phyloP scores from a whole-genome alignment of 2,888 invertebrate species.

The Crocallis elinguaria region DNA sequence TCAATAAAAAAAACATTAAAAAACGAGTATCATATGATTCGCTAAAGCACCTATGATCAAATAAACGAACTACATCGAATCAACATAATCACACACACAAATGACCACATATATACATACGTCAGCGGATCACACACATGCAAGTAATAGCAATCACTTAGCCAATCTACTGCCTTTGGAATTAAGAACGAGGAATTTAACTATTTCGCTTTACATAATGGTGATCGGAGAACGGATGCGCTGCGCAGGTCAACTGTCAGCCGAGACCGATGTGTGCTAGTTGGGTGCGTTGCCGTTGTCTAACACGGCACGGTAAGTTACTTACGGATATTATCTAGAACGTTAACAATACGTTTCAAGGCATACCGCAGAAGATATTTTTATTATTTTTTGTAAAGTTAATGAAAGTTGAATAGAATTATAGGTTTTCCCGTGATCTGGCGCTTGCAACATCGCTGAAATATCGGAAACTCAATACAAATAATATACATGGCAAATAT shows the following conservation, averaged over 20 bases:
- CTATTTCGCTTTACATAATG: conserved; percentile 49
- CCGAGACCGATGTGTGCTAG: conserved; percentile 39
- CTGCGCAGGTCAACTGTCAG: conserved; percentile 47
- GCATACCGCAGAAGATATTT: too few species aligned
- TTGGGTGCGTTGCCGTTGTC: conserved; percentile 37
- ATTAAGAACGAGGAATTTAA: conserved; percentile 19
- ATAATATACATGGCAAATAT: too few species aligned
- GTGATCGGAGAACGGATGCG: conserved; percentile 56
- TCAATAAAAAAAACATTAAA: neutral
- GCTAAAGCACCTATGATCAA: neutral
- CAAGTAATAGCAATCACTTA: conserved; percentile 22
- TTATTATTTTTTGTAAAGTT: too few species aligned
- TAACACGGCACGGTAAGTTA: conserved; percentile 17
- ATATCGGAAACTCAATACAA: too few species aligned
- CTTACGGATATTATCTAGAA: neutral
- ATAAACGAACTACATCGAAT: neutral
- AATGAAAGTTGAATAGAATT: too few species aligned
- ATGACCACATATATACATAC: neutral
- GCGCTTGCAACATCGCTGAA: too few species aligned
- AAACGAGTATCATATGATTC: neutral
- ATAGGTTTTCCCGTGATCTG: too few species aligned
- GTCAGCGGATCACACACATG: neutral
- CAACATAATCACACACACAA: neutral
- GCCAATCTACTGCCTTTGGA: conserved; percentile 9
- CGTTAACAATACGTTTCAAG: too few species aligned